Base-by-base conservation (phyloP, 1,140 invertebrate genomes). In the Leptinotarsa texana region DNA sequence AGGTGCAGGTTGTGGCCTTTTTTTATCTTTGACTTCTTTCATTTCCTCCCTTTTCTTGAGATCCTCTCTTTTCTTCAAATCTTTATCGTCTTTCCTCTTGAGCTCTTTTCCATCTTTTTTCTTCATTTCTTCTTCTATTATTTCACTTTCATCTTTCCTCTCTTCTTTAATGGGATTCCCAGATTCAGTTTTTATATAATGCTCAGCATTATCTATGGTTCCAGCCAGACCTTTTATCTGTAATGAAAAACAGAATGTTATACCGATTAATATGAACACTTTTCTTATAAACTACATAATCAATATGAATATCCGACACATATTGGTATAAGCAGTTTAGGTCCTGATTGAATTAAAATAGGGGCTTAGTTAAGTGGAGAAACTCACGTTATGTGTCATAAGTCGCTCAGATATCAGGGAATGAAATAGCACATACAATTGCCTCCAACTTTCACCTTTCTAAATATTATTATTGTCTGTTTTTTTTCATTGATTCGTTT, bases 1-100 rank as follows among this genome's bases (percentile, higher is more conserved):
- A 24, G 69, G 47, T 18, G 47, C 51, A 13, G 27, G 21, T 51
- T 13, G 13, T 18, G 48, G 18, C 51, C 51, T 70, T 61, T 70
- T 67, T 42, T 74, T 68, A 33, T 65, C 63, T 69, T 61, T 68
- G 13, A 21, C 21, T 61, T 68, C 73, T 61, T 63, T 70, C 17
- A 42, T 61, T 47, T 74, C 61, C 62, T 70, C 66, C 24, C 47
- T 69, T 21, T 70, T 69, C 17, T 69, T 74, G 15, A 18, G 13
- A 8, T 72, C 71, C 1, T 72, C 71, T 0, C 27, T 72, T 47
- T 63, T 63, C 24, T 72, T 63, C 24, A 48, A 15, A n/a, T 72
- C 71, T 47, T 63, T 74, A 24, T 74, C n/a, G 11, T 76, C 71
- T 66, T 69, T 48, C 21, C 63, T 33, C 13, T 70, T 48, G 21